Evolutionary conservation across 2,113 vertebrate genomes (phyloP), one percentile per base, ranked within the genome.

Genomic region (Hemiscyllium ocellatum): DNA sequence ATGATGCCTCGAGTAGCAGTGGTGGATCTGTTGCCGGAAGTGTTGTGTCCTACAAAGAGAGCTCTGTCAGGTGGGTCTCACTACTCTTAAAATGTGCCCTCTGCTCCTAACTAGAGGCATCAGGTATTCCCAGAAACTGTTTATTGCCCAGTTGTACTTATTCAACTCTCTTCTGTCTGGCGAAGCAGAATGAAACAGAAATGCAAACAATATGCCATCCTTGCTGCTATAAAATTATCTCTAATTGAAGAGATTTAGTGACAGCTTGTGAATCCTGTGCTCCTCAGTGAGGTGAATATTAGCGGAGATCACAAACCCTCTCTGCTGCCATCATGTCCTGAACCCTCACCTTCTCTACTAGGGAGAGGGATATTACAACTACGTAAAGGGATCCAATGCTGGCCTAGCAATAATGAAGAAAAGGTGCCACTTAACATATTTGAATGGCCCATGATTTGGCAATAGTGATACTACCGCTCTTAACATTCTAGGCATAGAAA

Each of bases 1-100:
- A 98, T 0, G 98, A 98, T 5, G 96, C 52, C 6, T 96, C 96
- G 24, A 96, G 96, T 96, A 98, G 97, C 33, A 98, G 98, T 96
- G 33, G 97, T 96, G 6, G 96, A 0, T 97, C 97, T 96, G 97
- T 97, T 17, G 26, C 33, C 7, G 83, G n/a, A 0, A 97, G 96
- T 96, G 96, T 80, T 47, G 96, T 97, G 26, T 97, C 97, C 2
- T 98, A 98, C 96, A 96, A 97, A 0, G 97, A 98, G 96, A 97
- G 96, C 97, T 98, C 95, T 96, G 97, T 97, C 97, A 98, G 97
- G 98, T 99, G 61, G 33, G 89, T 93, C 12, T 13, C 86, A 26
- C 29, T 65, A 56, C 26, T 90, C 52, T 90, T 15, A 29, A 90
- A 90, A 26, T 29, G 13, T 4, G 24, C 2, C 1, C 10, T 56